Conservation (phyloP, 2,113 vertebrate species). For the Struthio camelus region DNA sequence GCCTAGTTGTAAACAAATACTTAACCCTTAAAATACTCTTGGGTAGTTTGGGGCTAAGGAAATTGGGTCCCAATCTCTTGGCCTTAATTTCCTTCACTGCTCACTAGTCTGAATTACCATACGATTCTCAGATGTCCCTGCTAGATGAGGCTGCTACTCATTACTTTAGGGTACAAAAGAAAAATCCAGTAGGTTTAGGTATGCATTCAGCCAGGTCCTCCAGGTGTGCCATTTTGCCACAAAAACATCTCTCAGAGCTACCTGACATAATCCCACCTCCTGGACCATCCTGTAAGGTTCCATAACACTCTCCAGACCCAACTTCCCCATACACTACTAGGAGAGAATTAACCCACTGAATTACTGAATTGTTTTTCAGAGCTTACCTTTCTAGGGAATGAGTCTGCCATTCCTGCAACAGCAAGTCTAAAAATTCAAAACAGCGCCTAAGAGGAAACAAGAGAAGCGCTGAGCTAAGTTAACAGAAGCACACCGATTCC, state of each 20-base stretch:
- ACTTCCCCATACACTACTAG: neutral
- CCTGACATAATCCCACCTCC: neutral
- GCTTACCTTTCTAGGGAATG: slow-evolving; percentile 94
- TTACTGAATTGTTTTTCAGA: neutral
- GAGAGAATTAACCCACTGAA: neutral
- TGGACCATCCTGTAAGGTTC: neutral
- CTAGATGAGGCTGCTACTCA: neutral
- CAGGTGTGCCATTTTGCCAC: fast-evolving
- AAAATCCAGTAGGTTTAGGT: neutral
- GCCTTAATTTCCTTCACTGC: neutral
- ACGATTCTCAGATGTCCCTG: neutral
- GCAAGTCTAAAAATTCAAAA: slow-evolving; percentile 95
- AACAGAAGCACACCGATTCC: neutral
- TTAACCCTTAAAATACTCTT: neutral
- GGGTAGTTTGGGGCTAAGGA: neutral
- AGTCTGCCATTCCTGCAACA: slow-evolving; percentile 96
- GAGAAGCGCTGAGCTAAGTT: neutral
- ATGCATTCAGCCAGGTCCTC: neutral
- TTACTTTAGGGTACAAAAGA: neutral
- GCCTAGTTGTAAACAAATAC: neutral
- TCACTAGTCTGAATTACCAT: neutral
- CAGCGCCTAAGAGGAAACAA: slow-evolving; percentile 83
- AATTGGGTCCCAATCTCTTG: neutral
- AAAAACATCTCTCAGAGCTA: neutral
- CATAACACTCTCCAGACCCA: neutral